Base-by-base conservation (phyloP, 2,797 vertebrate species). In the Bothrops alternatus region DNA sequence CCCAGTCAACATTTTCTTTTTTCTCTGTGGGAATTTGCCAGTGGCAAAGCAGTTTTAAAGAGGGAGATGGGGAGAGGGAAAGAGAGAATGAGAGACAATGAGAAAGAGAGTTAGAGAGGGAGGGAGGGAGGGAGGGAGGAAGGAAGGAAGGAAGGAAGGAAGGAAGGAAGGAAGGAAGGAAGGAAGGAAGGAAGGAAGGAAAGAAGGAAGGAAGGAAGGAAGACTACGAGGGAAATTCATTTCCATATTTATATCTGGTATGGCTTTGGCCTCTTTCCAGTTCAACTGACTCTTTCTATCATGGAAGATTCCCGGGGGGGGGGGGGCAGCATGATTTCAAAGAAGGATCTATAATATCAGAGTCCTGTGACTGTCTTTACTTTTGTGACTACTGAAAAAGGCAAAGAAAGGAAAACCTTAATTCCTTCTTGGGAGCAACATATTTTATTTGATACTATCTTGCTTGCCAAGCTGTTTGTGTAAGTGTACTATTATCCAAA, bases 41-140 rank as follows among this genome's bases (percentile, higher is more conserved):
- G 58, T 89, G 87, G 69, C 92, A 93, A 93, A 88, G 56, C 86
- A 93, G 90, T 93, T 93, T 90, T 90, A 90, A 93, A 93, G 63
- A 42, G 69, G 61, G 78, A 91, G 57, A 90, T 56, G 92, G n/a
- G 2, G 14, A 32, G 37, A 37, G 14, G 32, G 16, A 78, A 37
- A 32, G 6, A 73, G 32, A 20, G 69, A 73, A 6, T n/a, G 28
- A 69, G 63, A n/a, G 2, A 69, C 25, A 61, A 61, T 61, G 13
- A 14, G 50, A 85, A 57, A 88, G 42, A 55, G 65, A 63, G 69
- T n/a, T 4, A 25, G 47, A 47, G 2, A 63, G 26, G 26, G 3
- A n/a, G 4, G 28, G 4, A n/a, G 12, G 28, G 16, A 18, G 16
- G 57, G 57, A 18, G 16, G 1, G 12, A 56, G 13, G 56, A 14